Base-by-base conservation (phyloP, 2,888 invertebrate species). In the Lissocephala sabroskyi region DNA sequence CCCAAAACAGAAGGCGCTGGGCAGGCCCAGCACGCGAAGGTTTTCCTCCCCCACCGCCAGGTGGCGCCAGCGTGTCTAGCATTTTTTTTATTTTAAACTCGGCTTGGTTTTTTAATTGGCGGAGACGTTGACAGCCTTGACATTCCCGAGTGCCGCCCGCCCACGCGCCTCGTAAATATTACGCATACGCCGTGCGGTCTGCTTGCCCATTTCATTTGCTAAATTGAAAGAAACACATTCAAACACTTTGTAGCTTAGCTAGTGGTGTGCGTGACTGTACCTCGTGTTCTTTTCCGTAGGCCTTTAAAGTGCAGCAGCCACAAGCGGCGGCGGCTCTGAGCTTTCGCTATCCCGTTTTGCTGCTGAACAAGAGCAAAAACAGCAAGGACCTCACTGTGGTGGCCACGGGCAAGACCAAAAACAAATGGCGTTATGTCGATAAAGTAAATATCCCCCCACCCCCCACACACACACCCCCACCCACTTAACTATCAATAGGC, bases 261-360 rank as follows among this genome's bases (percentile, higher is more conserved):
- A n/a, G n/a, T n/a, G n/a, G n/a, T n/a, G n/a, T n/a, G n/a, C n/a
- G n/a, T n/a, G n/a, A n/a, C n/a, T n/a, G n/a, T n/a, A n/a, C n/a
- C n/a, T n/a, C n/a, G n/a, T n/a, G n/a, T n/a, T n/a, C 56, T 71
- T 61, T 71, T 71, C 29, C 32, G 13, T 45, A 45, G 45, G 45
- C 45, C 40, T 19, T 40, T 23, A 39, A 40, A 45, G 42, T 18
- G 42, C 44, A 36, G 29, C 44, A 44, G 28, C 43, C 61, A 51
- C 64, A 62, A 54, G 3, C 23, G 23, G 52, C 63, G 45, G 4
- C 56, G 28, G 26, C 59, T 52, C 50, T 42, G 44, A 78, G 71
- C 54, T 83, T 84, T 79, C 84, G 84, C 53, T 84, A 84, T 81
- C 84, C 84, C 56, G 77, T 84, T 68, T 77, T 84, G 79, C 77